Conservation (phyloP, 30 jellyfish, hydroid and myxozoan genomes). For the Aurelia sp. region DNA sequence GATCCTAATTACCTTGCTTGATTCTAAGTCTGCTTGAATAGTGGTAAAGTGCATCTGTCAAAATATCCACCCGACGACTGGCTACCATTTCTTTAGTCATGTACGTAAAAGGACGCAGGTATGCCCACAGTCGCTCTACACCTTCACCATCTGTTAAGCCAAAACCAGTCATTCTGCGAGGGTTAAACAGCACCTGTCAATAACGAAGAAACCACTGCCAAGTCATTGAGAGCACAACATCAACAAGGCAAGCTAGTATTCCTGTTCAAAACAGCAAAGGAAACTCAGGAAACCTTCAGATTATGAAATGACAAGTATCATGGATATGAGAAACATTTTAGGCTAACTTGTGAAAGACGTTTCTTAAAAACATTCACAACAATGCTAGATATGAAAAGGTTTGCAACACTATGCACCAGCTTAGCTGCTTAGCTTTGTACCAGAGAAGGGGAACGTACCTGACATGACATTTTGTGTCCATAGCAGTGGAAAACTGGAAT, state of each 20-base stretch:
- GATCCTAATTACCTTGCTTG: too few species aligned
- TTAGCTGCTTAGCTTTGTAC: slow-evolving; percentile 5
- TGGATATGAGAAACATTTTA: too few species aligned
- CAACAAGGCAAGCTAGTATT: too few species aligned
- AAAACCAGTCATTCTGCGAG: slow-evolving; percentile 22
- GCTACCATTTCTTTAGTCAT: slow-evolving; percentile 43
- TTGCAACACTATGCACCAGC: not conserved
- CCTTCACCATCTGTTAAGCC: slow-evolving; percentile 52
- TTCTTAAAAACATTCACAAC: too few species aligned
- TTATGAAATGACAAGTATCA: too few species aligned
- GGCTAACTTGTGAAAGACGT: too few species aligned
- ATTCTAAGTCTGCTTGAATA: slow-evolving; percentile 4
- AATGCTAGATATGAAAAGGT: too few species aligned
- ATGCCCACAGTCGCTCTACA: slow-evolving; percentile 47
- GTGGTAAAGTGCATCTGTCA: slow-evolving; percentile 35
- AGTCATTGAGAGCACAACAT: too few species aligned
- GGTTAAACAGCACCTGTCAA: slow-evolving; percentile 8
- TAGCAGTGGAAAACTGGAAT: slow-evolving; percentile 22
- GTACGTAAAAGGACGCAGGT: slow-evolving; percentile 18
- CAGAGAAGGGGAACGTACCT: not conserved
- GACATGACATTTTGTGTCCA: slow-evolving; percentile 39
- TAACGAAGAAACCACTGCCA: too few species aligned
- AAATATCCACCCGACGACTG: slow-evolving; percentile 6
- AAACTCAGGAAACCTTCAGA: too few species aligned
- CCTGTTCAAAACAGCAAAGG: too few species aligned